Conservation (phyloP, 2,888 invertebrate species). For the Amiota communis region DNA sequence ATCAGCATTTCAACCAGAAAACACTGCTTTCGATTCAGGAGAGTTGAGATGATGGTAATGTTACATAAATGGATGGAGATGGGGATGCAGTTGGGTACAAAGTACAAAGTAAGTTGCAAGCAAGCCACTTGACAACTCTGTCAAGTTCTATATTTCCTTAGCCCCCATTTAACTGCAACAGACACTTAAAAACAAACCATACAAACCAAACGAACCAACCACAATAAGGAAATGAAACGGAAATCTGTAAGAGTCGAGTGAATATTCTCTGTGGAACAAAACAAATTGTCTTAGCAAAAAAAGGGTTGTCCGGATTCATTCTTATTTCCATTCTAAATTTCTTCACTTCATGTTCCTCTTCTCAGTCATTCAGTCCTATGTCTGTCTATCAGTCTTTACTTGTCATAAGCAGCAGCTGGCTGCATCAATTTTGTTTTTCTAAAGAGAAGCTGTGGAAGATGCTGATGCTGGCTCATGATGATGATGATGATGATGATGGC, state of each 20-base stretch:
- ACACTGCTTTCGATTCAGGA: neutral
- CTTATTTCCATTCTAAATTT: neutral
- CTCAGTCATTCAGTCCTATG: neutral
- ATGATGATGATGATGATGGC: neutral
- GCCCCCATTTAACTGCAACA: neutral
- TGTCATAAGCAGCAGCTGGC: constrained; percentile 17
- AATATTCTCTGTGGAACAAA: neutral
- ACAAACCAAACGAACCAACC: constrained; percentile 1
- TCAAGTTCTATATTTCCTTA: neutral
- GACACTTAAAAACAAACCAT: constrained; percentile 5
- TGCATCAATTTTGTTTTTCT: neutral
- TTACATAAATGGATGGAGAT: too few species aligned
- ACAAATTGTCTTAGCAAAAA: constrained; percentile 8
- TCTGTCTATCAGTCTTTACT: neutral
- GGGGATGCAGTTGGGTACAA: too few species aligned
- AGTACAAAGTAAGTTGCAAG: too few species aligned
- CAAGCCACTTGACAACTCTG: too few species aligned
- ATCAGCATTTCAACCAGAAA: constrained; percentile 14
- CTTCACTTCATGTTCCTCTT: neutral
- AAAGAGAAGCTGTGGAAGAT: neutral
- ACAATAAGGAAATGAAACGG: constrained; percentile 24
- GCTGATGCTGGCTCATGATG: neutral
- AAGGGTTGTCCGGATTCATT: constrained; percentile 18
- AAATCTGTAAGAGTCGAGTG: neutral
- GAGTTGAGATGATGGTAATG: too few species aligned